Evolutionary conservation across 2,888 invertebrate genomes (phyloP).

Genomic region (Polylopha cassiicola): DNA sequence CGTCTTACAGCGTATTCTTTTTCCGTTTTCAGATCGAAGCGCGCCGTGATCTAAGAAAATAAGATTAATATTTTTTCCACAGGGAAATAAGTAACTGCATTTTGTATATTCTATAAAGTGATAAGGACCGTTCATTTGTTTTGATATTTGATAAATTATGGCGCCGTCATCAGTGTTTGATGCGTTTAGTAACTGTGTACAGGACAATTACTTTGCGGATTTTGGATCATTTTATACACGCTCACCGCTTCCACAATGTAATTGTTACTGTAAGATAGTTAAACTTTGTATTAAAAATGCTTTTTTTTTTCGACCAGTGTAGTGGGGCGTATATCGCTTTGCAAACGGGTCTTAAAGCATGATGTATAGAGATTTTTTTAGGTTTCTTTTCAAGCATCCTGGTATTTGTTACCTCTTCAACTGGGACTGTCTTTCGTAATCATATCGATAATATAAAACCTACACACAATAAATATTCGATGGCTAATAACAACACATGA

Average conservation of each 20-base stretch:
- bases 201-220: conserved; percentile 73
- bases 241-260: conserved; percentile 73
- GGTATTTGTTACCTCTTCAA: conserved; percentile 29
- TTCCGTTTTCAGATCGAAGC: conserved; percentile 71
- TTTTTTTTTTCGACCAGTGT: conserved; percentile 66
- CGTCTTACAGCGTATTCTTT: conserved; percentile 14
- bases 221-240: conserved; percentile 72
- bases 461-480: conserved; percentile 5
- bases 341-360: conserved; percentile 68
- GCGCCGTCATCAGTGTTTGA: conserved; percentile 65
- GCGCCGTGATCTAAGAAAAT: conserved; percentile 77
- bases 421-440: background rate
- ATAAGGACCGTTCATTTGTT: conserved; percentile 76
- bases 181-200: conserved; percentile 64
- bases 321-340: conserved; percentile 63
- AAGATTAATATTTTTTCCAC: conserved; percentile 78
- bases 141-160: conserved; percentile 75
- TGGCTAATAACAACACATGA: conserved; percentile 34
- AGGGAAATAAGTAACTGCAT: conserved; percentile 79
- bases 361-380: conserved; percentile 74
- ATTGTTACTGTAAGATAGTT: conserved; percentile 64
- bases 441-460: background rate
- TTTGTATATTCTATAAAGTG: conserved; percentile 79
- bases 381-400: conserved; percentile 72
- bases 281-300: conserved; percentile 61